Conservation (phyloP, 1,140 invertebrate species). For the Oreohelix idahoensis region DNA sequence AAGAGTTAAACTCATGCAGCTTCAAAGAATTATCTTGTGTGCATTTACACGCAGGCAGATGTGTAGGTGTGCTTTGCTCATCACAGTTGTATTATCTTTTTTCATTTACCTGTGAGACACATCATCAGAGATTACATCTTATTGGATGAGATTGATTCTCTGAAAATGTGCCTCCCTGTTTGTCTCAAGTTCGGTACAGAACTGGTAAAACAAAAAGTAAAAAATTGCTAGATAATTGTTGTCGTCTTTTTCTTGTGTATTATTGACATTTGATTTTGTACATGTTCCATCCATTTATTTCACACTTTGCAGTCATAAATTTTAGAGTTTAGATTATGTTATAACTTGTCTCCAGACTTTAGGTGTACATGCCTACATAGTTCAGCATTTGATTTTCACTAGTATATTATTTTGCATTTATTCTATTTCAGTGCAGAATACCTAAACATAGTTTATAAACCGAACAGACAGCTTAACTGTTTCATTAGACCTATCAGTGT, state of each 20-base stretch:
- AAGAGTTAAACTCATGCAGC: no score
- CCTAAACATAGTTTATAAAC: no score
- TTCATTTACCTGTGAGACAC: background rate
- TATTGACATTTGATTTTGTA: background rate
- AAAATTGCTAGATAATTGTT: background rate
- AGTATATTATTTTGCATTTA: no score
- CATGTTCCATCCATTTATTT: no score
- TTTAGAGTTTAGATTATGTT: background rate
- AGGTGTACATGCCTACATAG: no score
- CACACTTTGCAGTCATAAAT: background rate
- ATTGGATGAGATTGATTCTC: background rate
- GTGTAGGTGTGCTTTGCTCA: background rate
- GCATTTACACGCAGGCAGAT: no score
- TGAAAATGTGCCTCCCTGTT: background rate
- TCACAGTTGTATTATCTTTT: background rate
- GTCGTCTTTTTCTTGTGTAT: background rate
- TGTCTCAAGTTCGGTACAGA: constrained; percentile 24
- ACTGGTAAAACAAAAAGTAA: background rate
- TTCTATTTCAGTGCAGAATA: no score
- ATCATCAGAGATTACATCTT: background rate
- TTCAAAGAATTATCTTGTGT: no score
- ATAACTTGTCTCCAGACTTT: no score
- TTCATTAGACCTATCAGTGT: no score
- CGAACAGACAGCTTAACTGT: no score
- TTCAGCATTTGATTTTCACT: no score